Evolutionary conservation across 2,888 invertebrate genomes (phyloP), one percentile per base, ranked within the genome.

Genomic region (Dichetophora obliterata): DNA sequence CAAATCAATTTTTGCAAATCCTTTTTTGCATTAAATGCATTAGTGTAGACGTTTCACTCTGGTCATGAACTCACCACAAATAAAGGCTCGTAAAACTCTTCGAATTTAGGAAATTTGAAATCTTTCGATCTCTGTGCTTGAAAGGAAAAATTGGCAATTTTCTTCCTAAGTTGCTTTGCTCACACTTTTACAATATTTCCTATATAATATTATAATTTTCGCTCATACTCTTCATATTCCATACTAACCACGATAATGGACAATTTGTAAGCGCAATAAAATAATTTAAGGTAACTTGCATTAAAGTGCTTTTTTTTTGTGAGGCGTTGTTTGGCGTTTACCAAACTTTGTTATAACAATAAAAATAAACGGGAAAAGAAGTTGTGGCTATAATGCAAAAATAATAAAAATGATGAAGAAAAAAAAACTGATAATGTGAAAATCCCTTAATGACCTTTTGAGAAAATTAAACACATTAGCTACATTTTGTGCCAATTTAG

Each of bases 391-490:
- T 19, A 19, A 54, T 22, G 54, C n/a, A 54, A 9, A 54, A 54
- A 54, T 19, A 54, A 54, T 54, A 43, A 43, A 43, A 43, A 11
- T 43, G 8, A 54, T 5, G 14, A 54, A 54, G 14, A 54, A 54
- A 19, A 52, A 52, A 52, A 22, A n/a, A 54, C 5, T 22, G 54
- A 54, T 19, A 54, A 54, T 19, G 22, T 54, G 19, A 54, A 6
- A 54, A 54, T 6, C 22, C 6, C 22, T 8, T 65, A 37, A 65
- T 59, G 34, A 37, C 63, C n/a, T 37, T 65, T 65, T 65, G 31
- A 65, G 31, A 65, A 65, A 65, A 65, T 65, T 65, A 65, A 65
- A 65, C 63, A 65, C 63, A 65, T 65, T 65, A 65, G 63, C 63
- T n/a, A 31, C 63, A 65, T 65, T 65, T 65, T 65, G n/a, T 3